Evolutionary conservation across 1,140 invertebrate genomes (phyloP).

Genomic region (Drosophila nigrodunni): DNA sequence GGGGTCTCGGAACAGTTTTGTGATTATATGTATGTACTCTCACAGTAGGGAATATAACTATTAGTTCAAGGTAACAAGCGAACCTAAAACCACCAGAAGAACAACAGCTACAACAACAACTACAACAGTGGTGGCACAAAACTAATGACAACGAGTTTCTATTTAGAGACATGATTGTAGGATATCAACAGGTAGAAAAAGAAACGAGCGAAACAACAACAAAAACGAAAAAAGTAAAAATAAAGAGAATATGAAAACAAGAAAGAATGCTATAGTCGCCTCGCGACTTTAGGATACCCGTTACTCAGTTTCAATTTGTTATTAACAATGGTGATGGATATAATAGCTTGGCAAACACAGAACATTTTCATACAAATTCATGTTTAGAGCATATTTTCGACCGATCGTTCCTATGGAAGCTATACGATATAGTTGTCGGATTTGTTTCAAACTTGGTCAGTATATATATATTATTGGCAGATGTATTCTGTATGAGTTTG

Average conservation of each 20-base stretch:
- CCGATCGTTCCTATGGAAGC: too few species aligned
- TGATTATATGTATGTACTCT: conserved; percentile 39
- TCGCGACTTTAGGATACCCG: too few species aligned
- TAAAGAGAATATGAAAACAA: conserved; percentile 63
- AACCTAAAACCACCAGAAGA: conserved; percentile 50
- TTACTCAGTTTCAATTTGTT: too few species aligned
- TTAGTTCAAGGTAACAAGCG: conserved; percentile 74
- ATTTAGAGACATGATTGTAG: conserved; percentile 76
- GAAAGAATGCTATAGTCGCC: too few species aligned
- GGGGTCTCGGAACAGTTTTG: conserved; percentile 28
- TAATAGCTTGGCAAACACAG: too few species aligned
- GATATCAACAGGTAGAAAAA: conserved; percentile 77
- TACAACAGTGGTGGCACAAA: conserved; percentile 42
- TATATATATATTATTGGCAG: too few species aligned
- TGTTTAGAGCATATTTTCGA: too few species aligned
- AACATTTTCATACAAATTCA: too few species aligned
- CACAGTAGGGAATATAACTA: conserved; percentile 70
- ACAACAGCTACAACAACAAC: conserved; percentile 27
- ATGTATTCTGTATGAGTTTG: too few species aligned
- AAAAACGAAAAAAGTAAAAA: conserved; percentile 49
- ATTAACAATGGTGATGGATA: too few species aligned
- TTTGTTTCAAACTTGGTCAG: too few species aligned
- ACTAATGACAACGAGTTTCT: conserved; percentile 81
- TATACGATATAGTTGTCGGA: too few species aligned
- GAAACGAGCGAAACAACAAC: conserved; percentile 36